Percentiles rank a stretch among this genome's conserved stretches.
phyloP scores from a whole-genome alignment of 1,140 invertebrate genomes.

The Cotesia vestalis region DNA sequence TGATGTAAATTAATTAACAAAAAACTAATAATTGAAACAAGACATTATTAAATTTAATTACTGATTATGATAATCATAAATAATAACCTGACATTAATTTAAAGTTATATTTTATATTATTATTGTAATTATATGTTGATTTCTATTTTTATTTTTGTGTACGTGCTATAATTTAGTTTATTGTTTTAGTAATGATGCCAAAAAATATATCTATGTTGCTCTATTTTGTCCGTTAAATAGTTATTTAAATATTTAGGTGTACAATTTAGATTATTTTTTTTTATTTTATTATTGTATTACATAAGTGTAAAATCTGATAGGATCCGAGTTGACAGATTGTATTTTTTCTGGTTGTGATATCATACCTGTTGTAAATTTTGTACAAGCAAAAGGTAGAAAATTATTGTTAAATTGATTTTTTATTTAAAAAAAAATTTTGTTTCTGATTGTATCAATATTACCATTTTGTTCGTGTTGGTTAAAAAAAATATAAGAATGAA shows the following conservation, averaged over 20 bases:
- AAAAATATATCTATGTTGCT: conserved; percentile 3
- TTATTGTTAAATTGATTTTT: neutral
- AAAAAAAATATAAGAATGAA: neutral
- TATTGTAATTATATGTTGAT: neutral
- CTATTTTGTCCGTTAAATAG: neutral
- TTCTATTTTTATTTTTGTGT: neutral
- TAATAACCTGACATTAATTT: neutral
- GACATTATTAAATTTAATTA: no score
- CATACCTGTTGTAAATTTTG: conserved; percentile 23
- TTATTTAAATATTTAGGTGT: neutral
- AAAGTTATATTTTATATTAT: neutral
- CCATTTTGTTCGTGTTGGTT: neutral
- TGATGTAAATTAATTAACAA: no score
- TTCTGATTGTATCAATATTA: neutral
- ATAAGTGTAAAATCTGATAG: neutral
- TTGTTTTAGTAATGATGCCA: conserved; percentile 22
- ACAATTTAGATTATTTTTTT: conserved; percentile 12
- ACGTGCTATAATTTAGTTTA: conserved; percentile 8
- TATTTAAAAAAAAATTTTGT: neutral
- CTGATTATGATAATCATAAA: no score
- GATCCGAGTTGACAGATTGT: neutral
- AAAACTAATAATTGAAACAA: no score
- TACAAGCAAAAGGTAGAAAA: conserved; percentile 11
- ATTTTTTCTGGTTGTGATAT: conserved; percentile 31
- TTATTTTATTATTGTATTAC: neutral